These are phyloP conservation scores for Lasius platythorax DNA, from an alignment of 2,888 invertebrate genomes.

Conservation along the genomic window DNA sequence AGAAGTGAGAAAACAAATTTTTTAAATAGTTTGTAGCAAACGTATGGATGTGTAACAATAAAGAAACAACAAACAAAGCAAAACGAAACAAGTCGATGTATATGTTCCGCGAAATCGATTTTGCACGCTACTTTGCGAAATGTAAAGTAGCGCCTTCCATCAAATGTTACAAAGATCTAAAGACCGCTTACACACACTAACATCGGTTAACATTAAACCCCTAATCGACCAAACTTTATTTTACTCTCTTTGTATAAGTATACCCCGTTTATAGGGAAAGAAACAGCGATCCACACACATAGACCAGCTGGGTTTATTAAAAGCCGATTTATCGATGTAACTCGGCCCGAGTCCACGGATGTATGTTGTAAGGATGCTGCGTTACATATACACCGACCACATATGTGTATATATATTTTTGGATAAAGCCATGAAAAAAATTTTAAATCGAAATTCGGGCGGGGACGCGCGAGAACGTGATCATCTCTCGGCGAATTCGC, in stretches of 20 bases:
- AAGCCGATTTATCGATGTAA: background rate
- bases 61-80: constrained; percentile 62
- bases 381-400: constrained; percentile 79
- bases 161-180: background rate
- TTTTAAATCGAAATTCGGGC: constrained; percentile 76
- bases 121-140: constrained; percentile 78
- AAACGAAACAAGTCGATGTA: constrained; percentile 77
- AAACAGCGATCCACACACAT: background rate
- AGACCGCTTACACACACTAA: background rate
- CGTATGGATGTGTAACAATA: constrained; percentile 80
- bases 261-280: no score
- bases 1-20: constrained; percentile 67
- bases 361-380: constrained; percentile 73
- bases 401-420: constrained; percentile 83
- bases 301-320: background rate
- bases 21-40: constrained; percentile 78
- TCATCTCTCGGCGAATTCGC: constrained; percentile 64
- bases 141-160: background rate
- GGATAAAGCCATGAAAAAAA: constrained; percentile 76
- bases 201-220: background rate
- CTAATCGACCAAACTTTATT: background rate
- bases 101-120: constrained; percentile 82
- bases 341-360: constrained; percentile 50
- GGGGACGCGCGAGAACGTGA: constrained; percentile 64
- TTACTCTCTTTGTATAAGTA: background rate